Evolutionary conservation across 2,888 invertebrate genomes (phyloP), one percentile per base, ranked within the genome.

Genomic region (Panorpa germanica): DNA sequence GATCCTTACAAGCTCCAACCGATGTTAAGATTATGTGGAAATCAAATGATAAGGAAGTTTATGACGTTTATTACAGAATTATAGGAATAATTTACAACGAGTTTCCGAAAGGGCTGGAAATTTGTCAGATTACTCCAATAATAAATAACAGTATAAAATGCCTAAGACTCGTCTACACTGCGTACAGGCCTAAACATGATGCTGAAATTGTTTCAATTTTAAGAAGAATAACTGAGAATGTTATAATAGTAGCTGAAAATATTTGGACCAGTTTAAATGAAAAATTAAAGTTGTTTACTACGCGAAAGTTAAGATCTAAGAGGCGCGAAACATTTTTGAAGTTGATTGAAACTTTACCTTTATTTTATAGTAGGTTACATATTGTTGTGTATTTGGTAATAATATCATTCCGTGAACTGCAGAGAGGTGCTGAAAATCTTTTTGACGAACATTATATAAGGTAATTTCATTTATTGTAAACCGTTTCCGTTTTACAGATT

Each of bases 101-200:
- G n/a, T n/a, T n/a, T n/a, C n/a, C n/a, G n/a, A n/a, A n/a, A n/a
- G n/a, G n/a, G n/a, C n/a, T n/a, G n/a, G n/a, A n/a, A n/a, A n/a
- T n/a, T n/a, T n/a, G n/a, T n/a, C n/a, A n/a, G n/a, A n/a, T n/a
- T n/a, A n/a, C n/a, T n/a, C n/a, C n/a, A n/a, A n/a, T n/a, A n/a
- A n/a, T n/a, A n/a, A n/a, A n/a, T n/a, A n/a, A n/a, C n/a, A n/a
- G n/a, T n/a, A n/a, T n/a, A n/a, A n/a, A n/a, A n/a, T n/a, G n/a
- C n/a, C n/a, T n/a, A n/a, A n/a, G n/a, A n/a, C n/a, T n/a, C n/a
- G n/a, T n/a, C n/a, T n/a, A 41, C 24, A 45, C 46, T 31, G 44
- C 46, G 35, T 35, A 39, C 32, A 40, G 47, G 2, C 42, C 41
- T 3, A 41, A 40, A 34, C 39, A 39, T 9, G 49, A 50, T 37